Evolutionary conservation across 2,113 vertebrate species (phyloP), one percentile per base, ranked within the genome.

Genomic region (Lepisosteus osseus): DNA sequence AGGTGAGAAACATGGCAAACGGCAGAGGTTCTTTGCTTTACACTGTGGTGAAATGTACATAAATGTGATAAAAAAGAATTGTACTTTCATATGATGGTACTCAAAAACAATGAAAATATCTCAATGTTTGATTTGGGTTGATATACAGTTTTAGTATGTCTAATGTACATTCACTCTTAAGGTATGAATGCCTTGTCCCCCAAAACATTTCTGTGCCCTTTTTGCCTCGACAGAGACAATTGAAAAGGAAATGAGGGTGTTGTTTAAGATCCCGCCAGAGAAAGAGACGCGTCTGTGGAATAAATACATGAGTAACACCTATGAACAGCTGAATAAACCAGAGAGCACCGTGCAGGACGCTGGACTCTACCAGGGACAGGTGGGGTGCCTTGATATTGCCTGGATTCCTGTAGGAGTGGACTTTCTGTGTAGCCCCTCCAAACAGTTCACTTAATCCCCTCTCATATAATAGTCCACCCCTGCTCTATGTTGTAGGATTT

Each of bases 261-360:
- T 97, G 3, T 99, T 99, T 80, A 91, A 93, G 76, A 97, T 99
- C 76, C 88, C 95, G 45, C 84, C 81, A 3, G 95, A 95, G 75
- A 95, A 94, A 66, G 96, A 99, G 81, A 95, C 94, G 0, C 90
- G 97, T 65, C 90, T 99, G 62, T 99, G 97, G 97, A 98, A 94
- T 87, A 97, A 92, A 72, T 99, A 97, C 64, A 95, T 95, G 92
- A 95, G 89, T 81, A 97, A 96, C 78, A 93, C 94, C 0, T 98
- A 96, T 0, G 95, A 96, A 86, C 96, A 94, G 83, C 84, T 99
- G 83, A 96, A 90, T 86, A 97, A 97, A 82, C 87, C 94, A 13
- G 96, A 97, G 82, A 98, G 93, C 86, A 98, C 95, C 7, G 92
- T 99, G 66, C 95, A 99, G 87, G 97, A 98, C 67, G 95, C 94